Conservation (phyloP, 2,113 vertebrate species). For the Fulmarus glacialis region DNA sequence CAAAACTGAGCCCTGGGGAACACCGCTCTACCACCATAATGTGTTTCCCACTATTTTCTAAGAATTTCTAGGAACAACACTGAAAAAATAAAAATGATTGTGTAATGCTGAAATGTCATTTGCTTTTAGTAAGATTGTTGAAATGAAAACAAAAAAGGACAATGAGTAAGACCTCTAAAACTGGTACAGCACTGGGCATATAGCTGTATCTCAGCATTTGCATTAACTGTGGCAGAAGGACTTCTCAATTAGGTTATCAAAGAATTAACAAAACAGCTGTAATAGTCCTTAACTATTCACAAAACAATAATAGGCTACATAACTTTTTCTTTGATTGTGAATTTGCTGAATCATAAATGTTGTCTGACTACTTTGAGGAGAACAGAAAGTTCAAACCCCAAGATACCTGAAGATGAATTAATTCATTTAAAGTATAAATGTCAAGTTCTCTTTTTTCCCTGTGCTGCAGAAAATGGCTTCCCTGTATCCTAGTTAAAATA, state of each 20-base stretch:
- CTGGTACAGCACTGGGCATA: neutral
- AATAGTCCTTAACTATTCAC: neutral
- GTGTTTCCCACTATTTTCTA: too few relatives aligned
- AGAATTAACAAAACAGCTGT: neutral
- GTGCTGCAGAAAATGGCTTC: neutral
- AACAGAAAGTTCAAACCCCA: neutral
- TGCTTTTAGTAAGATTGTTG: conserved; percentile 16
- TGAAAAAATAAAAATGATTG: neutral
- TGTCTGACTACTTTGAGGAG: neutral
- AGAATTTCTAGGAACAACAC: neutral
- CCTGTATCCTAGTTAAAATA: neutral
- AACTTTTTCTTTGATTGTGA: neutral
- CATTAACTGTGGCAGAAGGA: neutral
- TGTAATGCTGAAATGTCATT: neutral
- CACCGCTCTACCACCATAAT: too few relatives aligned
- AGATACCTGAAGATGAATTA: neutral
- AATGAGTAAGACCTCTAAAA: conserved; percentile 1
- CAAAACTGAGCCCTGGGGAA: too few relatives aligned
- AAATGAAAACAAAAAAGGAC: neutral
- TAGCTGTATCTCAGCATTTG: conserved; percentile 1
- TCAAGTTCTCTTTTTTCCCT: neutral
- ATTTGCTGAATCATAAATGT: neutral
- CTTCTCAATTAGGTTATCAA: conserved; percentile 6
- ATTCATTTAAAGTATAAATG: neutral
- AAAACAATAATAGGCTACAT: neutral